Conservation (phyloP, 2,797 vertebrate genomes). For the Coreius guichenoti region DNA sequence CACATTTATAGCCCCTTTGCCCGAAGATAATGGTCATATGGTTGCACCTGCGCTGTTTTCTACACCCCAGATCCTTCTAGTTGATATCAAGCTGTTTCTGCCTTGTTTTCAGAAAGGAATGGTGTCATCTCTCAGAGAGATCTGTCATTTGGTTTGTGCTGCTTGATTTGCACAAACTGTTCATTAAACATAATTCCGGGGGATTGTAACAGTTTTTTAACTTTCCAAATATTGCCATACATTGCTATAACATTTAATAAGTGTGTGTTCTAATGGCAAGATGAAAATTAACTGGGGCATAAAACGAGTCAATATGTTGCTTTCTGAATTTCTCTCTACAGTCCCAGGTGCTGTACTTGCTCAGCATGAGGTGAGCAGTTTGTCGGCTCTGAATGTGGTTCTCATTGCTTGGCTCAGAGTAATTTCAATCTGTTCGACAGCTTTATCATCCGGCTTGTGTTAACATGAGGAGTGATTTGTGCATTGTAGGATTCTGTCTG, state of each 20-base stretch:
- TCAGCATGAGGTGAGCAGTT: conserved; percentile 52
- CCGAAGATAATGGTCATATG: conserved; percentile 43
- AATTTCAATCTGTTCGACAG: conserved; percentile 51
- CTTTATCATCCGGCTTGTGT: conserved; percentile 42
- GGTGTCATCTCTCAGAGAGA: neutral
- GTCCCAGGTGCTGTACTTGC: conserved; percentile 48
- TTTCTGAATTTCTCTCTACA: conserved; percentile 20
- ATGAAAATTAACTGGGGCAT: conserved; percentile 24
- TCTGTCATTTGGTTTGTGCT: neutral
- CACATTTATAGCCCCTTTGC: conserved; percentile 42
- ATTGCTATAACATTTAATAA: neutral
- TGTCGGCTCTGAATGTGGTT: conserved; percentile 34
- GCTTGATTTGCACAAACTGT: neutral
- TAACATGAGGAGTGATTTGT: conserved; percentile 31
- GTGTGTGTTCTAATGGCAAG: conserved; percentile 9
- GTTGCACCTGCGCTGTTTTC: conserved; percentile 32
- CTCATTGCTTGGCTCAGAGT: conserved; percentile 45
- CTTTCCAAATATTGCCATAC: neutral
- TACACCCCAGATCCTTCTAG: conserved; percentile 8
- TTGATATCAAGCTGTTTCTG: conserved; percentile 29
- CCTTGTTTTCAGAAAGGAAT: conserved; percentile 19
- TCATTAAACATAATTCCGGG: neutral
- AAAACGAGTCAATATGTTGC: conserved; percentile 39
- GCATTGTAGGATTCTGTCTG: conserved; percentile 36
- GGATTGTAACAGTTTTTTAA: neutral